Conservation (phyloP, 2,888 invertebrate genomes). For the Scaeva pyrastri region DNA sequence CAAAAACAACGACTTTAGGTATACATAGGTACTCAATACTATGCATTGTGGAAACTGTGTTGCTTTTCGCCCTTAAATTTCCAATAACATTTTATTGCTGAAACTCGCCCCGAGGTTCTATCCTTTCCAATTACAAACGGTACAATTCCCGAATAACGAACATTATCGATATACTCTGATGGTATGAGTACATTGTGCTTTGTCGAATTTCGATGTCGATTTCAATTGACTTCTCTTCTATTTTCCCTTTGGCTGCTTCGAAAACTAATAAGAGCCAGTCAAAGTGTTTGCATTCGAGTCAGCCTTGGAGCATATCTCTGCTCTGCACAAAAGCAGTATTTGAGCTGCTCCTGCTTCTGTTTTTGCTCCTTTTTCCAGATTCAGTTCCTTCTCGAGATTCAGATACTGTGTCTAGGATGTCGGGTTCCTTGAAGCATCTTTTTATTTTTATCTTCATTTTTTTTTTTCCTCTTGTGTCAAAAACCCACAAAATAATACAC, state of each 20-base stretch:
- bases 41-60: slow-evolving; percentile 22
- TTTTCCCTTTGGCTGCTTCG: slow-evolving; percentile 73
- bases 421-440: slow-evolving; percentile 20
- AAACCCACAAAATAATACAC: slow-evolving; percentile 42
- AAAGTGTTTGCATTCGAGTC: slow-evolving; percentile 64
- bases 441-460: too few relatives aligned
- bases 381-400: neutral
- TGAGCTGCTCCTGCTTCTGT: neutral
- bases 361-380: too few relatives aligned
- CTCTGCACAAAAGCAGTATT: slow-evolving; percentile 24
- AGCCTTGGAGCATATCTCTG: slow-evolving; percentile 57
- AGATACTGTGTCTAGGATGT: neutral
- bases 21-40: neutral
- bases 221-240: slow-evolving; percentile 70
- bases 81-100: slow-evolving; percentile 75
- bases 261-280: slow-evolving; percentile 73
- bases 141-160: slow-evolving; percentile 73
- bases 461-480: neutral
- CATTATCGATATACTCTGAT: slow-evolving; percentile 60
- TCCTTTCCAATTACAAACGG: slow-evolving; percentile 73
- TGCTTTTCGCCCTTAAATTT: slow-evolving; percentile 65
- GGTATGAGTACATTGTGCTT: neutral
- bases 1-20: too few relatives aligned
- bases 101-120: slow-evolving; percentile 70
- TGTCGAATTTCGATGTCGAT: slow-evolving; percentile 68